Percentiles rank a stretch among this genome's conserved stretches.
Conservation (phyloP, 2,113 vertebrate species). For the Burhinus oedicnemus region DNA sequence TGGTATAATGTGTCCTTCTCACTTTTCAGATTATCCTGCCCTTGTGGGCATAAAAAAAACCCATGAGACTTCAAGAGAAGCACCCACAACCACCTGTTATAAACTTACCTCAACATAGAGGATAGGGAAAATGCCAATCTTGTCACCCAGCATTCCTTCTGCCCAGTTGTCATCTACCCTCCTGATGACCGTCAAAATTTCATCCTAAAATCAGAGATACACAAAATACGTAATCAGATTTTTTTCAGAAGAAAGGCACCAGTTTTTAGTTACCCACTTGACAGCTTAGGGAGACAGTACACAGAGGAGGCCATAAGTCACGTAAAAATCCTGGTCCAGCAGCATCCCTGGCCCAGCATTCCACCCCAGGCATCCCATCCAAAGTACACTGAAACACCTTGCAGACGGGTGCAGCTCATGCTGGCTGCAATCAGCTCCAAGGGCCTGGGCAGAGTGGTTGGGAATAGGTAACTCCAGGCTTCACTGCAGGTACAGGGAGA, state of each 20-base stretch:
- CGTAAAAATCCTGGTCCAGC: not conserved
- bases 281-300: not conserved
- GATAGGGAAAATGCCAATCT: constrained; percentile 97
- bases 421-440: not conserved
- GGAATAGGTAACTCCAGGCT: not conserved
- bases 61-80: not conserved
- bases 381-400: not conserved
- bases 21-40: not conserved
- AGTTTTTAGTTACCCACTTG: not conserved
- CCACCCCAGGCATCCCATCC: not conserved
- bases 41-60: not conserved
- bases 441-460: not conserved
- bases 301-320: not conserved
- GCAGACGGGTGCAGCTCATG: not conserved
- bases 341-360: not conserved
- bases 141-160: constrained; percentile 98
- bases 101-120: constrained; percentile 94
- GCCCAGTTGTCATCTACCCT: constrained; percentile 99
- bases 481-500: not conserved
- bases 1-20: not conserved
- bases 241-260: not conserved
- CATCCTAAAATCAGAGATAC: constrained; percentile 83
- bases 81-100: not conserved
- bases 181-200: constrained; percentile 96
- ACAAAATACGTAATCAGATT: not conserved